Evolutionary conservation across 1,140 invertebrate genomes (phyloP).

Genomic region (Penaeus japonicus): DNA sequence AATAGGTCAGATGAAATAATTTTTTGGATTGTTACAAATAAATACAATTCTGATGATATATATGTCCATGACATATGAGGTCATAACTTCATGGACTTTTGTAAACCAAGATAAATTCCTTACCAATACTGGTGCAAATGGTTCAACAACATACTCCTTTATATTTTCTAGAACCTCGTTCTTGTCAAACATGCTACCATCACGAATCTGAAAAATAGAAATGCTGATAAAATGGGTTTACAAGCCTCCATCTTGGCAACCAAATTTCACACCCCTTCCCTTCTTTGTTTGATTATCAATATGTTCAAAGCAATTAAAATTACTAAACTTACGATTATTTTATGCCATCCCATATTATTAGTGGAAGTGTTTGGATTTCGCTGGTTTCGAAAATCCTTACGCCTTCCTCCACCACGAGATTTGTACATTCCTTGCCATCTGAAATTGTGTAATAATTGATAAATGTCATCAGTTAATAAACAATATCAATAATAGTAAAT

Average conservation of each 20-base stretch:
- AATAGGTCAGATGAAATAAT: too few species aligned
- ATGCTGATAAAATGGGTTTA: too few species aligned
- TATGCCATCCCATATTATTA: background rate
- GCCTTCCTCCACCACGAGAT: background rate
- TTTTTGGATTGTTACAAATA: too few species aligned
- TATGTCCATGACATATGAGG: too few species aligned
- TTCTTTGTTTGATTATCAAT: too few species aligned
- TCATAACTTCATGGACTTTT: too few species aligned
- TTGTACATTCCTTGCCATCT: background rate
- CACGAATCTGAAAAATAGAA: background rate
- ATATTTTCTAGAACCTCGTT: background rate
- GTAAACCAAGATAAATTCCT: too few species aligned
- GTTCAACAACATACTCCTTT: background rate
- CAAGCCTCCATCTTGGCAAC: too few species aligned
- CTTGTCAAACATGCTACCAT: background rate
- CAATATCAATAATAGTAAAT: too few species aligned
- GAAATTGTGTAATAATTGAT: background rate
- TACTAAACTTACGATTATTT: background rate
- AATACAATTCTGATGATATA: too few species aligned
- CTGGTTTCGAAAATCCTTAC: background rate
- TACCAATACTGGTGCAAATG: background rate
- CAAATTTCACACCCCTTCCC: too few species aligned
- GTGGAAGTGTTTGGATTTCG: background rate
- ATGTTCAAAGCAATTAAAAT: background rate
- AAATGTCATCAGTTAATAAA: too few species aligned